Evolutionary conservation across 64 coral and sea anemone genomes (phyloP), one percentile per base, ranked within the genome.

Genomic region (Montipora cactus): DNA sequence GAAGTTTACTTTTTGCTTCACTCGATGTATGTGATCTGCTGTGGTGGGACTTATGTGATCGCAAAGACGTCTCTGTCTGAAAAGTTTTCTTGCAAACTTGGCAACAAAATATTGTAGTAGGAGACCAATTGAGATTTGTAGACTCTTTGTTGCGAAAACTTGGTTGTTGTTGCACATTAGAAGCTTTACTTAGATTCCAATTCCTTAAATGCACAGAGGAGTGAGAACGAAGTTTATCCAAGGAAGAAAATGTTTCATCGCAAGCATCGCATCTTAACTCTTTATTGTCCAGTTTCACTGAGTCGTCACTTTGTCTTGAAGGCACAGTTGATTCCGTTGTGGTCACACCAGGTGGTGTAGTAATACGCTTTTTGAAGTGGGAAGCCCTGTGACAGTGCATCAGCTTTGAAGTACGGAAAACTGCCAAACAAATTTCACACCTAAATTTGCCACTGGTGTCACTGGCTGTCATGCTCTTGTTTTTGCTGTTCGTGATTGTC

Each of bases 41-140:
- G 62, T 86, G 82, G 37, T 86, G 66, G 3, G 62, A 11, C 18
- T 71, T 86, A 46, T 86, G 82, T 5, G 62, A 70, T 71, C 44
- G 12, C 64, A 86, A 23, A 50, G 62, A 51, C 19, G 46, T 67
- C 19, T 52, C 67, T 13, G 64, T 49, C 8, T 1, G 61, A 46
- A 86, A 86, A 44, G 46, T 18, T 20, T 47, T 86, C 2, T 7
- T 47, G 47, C 82, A 86, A 1, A 12, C 2, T 4, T 49, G 44
- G 18, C 76, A 78, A 49, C 76, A 7, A 78, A 49, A 78, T 49
- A 3, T 50, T 78, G 44, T 15, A 19, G 45, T 19, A 3, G 68
- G 21, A 14, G 61, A 14, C 52, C 10, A 7, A 10, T 10, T 10
- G 52, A 10, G 5, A 16, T 64, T 64, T 16, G 14, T 64, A 12